phyloP scores from a whole-genome alignment of 1,140 invertebrate genomes.

The Cryptotermes secundus region DNA sequence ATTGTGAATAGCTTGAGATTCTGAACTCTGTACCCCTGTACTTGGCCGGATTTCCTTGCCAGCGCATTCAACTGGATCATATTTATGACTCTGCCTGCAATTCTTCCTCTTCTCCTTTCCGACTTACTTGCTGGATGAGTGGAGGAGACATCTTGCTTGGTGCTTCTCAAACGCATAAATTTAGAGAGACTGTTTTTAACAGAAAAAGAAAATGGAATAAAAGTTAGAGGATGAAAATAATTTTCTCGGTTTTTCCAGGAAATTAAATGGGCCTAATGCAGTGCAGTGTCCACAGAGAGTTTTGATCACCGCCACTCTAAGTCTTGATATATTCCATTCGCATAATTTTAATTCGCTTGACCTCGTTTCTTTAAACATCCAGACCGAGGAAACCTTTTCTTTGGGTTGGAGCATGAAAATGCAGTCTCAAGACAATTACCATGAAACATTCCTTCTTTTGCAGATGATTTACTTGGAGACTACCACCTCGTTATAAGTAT shows the following conservation, averaged over 20 bases:
- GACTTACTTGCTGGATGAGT: not conserved
- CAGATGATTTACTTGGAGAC: too few species aligned
- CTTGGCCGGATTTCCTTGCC: conserved; percentile 4
- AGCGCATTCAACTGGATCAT: not conserved
- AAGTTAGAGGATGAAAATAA: not conserved
- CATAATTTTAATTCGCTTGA: not conserved
- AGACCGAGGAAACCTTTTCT: too few species aligned
- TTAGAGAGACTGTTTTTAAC: conserved; percentile 16
- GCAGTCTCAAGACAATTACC: too few species aligned
- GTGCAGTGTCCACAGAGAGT: not conserved
- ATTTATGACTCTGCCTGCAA: not conserved
- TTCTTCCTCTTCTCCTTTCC: not conserved
- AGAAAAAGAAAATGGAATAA: not conserved
- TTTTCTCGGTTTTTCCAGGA: not conserved
- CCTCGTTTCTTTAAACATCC: not conserved
- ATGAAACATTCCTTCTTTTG: too few species aligned
- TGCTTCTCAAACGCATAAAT: conserved; percentile 15
- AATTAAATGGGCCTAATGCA: not conserved
- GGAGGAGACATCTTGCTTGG: not conserved
- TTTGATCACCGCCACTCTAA: not conserved
- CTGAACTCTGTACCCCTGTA: not conserved
- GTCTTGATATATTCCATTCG: not conserved
- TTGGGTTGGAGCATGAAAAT: too few species aligned
- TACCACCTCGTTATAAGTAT: too few species aligned
- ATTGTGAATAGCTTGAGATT: too few species aligned